phyloP scores from a whole-genome alignment of 2,797 vertebrate genomes.

The Myotis findleyi region DNA sequence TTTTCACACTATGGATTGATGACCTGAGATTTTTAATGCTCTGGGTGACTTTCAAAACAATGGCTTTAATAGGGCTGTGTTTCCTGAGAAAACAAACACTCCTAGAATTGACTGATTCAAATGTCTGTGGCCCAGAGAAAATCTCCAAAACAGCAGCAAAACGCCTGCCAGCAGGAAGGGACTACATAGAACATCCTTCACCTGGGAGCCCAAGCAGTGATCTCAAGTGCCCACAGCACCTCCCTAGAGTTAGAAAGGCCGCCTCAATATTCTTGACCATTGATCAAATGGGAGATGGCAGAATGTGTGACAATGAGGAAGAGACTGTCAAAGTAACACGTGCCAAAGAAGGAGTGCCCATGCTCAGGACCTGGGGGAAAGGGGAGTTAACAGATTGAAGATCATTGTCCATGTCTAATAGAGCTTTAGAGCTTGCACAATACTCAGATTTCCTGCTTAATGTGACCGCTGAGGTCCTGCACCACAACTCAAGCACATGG shows the following conservation, averaged over 20 bases:
- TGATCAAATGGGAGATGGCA: background rate
- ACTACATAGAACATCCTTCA: rapidly evolving
- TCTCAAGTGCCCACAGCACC: background rate
- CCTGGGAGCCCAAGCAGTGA: background rate
- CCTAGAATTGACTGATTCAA: constrained; percentile 8
- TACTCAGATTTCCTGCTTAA: background rate
- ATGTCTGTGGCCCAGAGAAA: background rate
- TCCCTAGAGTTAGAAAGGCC: background rate
- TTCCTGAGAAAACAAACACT: constrained; percentile 56
- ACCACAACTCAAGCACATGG: background rate
- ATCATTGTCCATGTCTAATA: background rate
- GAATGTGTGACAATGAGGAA: background rate
- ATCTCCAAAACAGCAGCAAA: background rate
- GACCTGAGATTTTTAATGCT: constrained; percentile 62
- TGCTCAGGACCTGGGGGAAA: background rate
- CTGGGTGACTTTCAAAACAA: constrained; percentile 68
- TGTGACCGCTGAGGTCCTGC: background rate
- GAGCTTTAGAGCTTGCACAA: background rate
- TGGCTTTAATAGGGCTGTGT: constrained; percentile 48
- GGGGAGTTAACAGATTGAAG: background rate
- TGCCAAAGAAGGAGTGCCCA: background rate
- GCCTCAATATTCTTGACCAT: background rate
- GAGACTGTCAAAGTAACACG: background rate
- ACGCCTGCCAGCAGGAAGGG: background rate
- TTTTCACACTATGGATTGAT: constrained; percentile 66